Evolutionary conservation across 2,113 vertebrate species (phyloP), one percentile per base, ranked within the genome.

Genomic region (Piaya cayana): DNA sequence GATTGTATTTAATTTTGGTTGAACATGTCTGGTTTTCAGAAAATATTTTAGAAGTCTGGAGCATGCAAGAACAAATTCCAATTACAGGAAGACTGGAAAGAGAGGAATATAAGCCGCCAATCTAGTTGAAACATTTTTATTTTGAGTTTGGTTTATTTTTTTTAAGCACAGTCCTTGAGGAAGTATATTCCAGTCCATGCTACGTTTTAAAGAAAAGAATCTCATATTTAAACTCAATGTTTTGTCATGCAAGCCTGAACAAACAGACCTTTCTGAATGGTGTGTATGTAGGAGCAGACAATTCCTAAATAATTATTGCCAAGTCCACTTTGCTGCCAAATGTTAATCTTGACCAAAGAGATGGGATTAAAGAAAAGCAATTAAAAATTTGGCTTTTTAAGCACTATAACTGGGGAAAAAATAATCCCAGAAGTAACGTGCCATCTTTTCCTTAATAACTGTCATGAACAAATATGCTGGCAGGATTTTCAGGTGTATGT

Each of bases 1-100:
- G 47, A 50, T 71, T 76, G 32, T 29, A 58, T 82, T 87, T 65
- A 47, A 56, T 87, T 92, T 92, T 88, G 67, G 58, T 96, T 90
- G 90, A 67, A 80, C 29, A 15, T n/a, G 21, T n/a, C n/a, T 85
- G 47, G 49, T 75, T 68, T 76, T 13, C 29, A 80, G 37, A 76
- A 88, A 63, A 63, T 3, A 25, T 59, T 79, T 92, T 59, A 56
- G 37, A 82, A 30, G 3, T 67, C 56, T 67, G 36, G 16, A 67
- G 4, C 18, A 42, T 30, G n/a, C 0, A 1, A 82, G 34, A 92
- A 59, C 5, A 69, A 69, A 78, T 69, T 53, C 12, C 12, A 68
- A 17, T 30, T 85, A 75, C 69, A 47, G 62, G 50, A 81, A 81
- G 7, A 74, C 2, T 9, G 62, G 23, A 23, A 69, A 42, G 23